Evolutionary conservation across 2,888 invertebrate genomes (phyloP).

Genomic region (Galerucella nymphaeae): DNA sequence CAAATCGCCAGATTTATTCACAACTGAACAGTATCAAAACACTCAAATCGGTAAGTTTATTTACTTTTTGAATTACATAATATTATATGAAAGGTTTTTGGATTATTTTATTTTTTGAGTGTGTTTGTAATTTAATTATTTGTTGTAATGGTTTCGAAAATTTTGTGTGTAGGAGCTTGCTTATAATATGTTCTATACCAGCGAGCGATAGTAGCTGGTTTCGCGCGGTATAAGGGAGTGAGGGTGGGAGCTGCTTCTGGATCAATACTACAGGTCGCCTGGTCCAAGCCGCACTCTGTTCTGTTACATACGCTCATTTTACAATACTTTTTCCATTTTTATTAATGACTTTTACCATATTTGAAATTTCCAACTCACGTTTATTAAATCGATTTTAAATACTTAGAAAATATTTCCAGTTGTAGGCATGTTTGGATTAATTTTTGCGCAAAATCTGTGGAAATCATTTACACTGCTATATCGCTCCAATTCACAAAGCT

Average conservation of each 20-base stretch:
- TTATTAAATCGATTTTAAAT: neutral
- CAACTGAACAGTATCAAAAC: constrained; percentile 48
- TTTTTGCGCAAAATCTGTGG: neutral
- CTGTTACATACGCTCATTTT: constrained; percentile 26
- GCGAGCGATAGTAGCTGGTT: constrained; percentile 43
- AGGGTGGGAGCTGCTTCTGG: constrained; percentile 54
- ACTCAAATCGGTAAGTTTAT: constrained; percentile 50
- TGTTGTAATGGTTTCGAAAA: constrained; percentile 12
- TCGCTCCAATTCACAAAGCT: neutral
- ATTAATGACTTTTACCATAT: neutral
- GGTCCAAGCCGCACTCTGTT: constrained; percentile 57
- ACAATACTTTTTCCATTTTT: constrained; percentile 45
- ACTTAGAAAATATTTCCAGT: neutral
- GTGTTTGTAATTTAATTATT: constrained; percentile 20
- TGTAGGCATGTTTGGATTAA: neutral
- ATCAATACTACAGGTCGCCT: constrained; percentile 64
- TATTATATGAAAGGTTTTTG: neutral
- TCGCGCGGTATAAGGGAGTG: constrained; percentile 48
- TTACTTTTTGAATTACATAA: constrained; percentile 19
- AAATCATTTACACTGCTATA: neutral
- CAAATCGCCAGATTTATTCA: constrained; percentile 50
- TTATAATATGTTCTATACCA: constrained; percentile 7
- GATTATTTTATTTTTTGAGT: constrained; percentile 5
- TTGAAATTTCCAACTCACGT: neutral
- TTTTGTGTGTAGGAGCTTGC: constrained; percentile 19